Conservation (phyloP, 2,113 vertebrate genomes). For the Spilogale gracilis region DNA sequence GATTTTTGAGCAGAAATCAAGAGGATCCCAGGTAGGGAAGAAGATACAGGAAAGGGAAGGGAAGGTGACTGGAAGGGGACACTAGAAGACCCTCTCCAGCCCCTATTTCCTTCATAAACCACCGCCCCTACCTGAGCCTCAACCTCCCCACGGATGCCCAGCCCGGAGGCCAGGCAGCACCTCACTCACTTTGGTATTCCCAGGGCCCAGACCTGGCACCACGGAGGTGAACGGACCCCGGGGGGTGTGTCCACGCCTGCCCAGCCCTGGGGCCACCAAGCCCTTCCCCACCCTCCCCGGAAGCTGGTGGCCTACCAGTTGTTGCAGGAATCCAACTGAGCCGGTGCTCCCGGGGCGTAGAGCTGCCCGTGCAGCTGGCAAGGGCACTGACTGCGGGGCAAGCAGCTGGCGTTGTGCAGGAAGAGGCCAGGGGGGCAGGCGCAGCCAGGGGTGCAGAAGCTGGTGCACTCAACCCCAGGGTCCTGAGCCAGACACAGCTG, state of each 20-base stretch:
- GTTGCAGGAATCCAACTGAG: constrained; percentile 88
- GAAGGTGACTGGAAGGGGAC: not conserved
- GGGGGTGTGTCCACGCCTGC: not conserved
- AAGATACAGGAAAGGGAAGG: not conserved
- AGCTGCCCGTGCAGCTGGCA: constrained; percentile 90
- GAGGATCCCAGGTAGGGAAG: too few relatives aligned
- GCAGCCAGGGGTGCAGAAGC: constrained; percentile 90
- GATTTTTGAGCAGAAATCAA: not conserved
- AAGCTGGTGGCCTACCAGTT: constrained; percentile 89
- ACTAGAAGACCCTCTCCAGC: not conserved
- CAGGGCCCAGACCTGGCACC: not conserved
- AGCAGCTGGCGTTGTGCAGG: constrained; percentile 90
- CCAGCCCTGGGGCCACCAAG: not conserved
- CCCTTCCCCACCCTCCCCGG: accelerated
- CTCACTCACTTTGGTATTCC: not conserved
- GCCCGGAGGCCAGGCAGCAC: too few relatives aligned
- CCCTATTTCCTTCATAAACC: not conserved
- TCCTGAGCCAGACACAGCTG: constrained; percentile 91
- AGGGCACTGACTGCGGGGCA: constrained; percentile 86
- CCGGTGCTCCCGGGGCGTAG: constrained; percentile 77
- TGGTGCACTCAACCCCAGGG: constrained; percentile 88
- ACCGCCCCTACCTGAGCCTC: not conserved
- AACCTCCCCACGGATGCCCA: not conserved
- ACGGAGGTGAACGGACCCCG: not conserved
- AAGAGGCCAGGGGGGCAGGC: constrained; percentile 90